Evolutionary conservation across 1,140 invertebrate species (phyloP), one percentile per base, ranked within the genome.

Genomic region (Euwallacea similis): DNA sequence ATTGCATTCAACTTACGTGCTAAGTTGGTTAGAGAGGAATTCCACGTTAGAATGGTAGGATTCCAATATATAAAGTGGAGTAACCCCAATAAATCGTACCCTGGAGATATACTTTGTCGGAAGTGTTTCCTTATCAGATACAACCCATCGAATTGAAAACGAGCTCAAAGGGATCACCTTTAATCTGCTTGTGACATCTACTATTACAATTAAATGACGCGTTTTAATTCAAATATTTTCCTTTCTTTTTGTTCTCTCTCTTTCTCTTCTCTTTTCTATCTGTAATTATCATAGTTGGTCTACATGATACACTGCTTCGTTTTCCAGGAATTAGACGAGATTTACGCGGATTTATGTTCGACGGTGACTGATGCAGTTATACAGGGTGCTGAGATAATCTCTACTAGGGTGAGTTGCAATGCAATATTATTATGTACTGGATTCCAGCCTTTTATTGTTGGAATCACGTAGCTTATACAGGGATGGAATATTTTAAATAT

Each of bases 261-360:
- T n/a, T n/a, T n/a, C n/a, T n/a, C n/a, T n/a, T n/a, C n/a, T n/a
- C n/a, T n/a, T n/a, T n/a, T n/a, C n/a, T n/a, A n/a, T n/a, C n/a
- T n/a, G n/a, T n/a, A n/a, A n/a, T n/a, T n/a, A n/a, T n/a, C n/a
- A n/a, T n/a, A n/a, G n/a, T n/a, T n/a, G n/a, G n/a, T n/a, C 46
- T 13, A 50, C 6, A 6, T 50, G 13, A 50, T 11, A 4, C 46
- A 50, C 46, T 7, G 6, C 2, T 41, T 80, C 81, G 78, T 82
- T 79, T 86, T 81, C 61, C 84, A 93, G 91, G 93, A 95, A 85
- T 82, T 96, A 74, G 93, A 95, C 83, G 92, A 93, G 78, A 92
- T 95, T 74, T 91, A 95, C 82, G 87, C 88, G 44, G 93, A 95
- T 79, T 86, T 94, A 41, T 93, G 90, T 82, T 86, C 87, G 75